These are phyloP conservation scores for Strix uralensis DNA, from an alignment of 2,113 vertebrate species.

Conservation along the genomic window DNA sequence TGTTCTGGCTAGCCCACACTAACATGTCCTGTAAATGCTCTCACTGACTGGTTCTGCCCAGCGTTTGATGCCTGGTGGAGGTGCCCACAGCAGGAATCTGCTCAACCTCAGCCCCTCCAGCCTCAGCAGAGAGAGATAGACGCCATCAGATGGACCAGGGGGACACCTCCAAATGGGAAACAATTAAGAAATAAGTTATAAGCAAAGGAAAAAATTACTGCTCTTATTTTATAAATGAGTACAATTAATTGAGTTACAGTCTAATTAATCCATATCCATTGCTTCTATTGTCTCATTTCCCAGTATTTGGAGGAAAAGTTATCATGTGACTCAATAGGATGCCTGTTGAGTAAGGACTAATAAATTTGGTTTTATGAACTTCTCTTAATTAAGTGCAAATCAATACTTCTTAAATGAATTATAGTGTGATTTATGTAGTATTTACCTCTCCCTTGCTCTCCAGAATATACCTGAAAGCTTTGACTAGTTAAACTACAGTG, in stretches of 20 bases:
- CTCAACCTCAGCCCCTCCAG: neutral
- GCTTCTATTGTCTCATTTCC: neutral
- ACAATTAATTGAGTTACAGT: neutral
- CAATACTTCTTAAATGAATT: neutral
- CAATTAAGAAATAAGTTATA: neutral
- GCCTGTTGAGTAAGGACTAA: neutral
- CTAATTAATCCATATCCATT: neutral
- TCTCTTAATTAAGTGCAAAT: neutral
- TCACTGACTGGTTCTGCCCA: neutral
- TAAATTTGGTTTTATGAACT: neutral
- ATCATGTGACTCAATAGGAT: neutral
- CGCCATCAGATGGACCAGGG: neutral
- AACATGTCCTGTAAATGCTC: neutral
- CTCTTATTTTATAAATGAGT: neutral
- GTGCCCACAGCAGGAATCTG: fast-evolving
- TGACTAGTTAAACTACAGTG: neutral
- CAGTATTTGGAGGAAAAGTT: neutral
- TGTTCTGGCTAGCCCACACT: neutral
- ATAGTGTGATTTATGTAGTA: neutral
- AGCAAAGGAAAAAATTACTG: neutral
- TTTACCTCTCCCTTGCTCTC: neutral
- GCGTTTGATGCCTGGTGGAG: fast-evolving
- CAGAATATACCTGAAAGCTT: neutral
- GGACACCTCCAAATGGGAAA: neutral
- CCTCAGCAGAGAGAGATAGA: neutral